Conservation (phyloP, 35 echinoderm and acorn worm genomes). For the Anneissia japonica region DNA sequence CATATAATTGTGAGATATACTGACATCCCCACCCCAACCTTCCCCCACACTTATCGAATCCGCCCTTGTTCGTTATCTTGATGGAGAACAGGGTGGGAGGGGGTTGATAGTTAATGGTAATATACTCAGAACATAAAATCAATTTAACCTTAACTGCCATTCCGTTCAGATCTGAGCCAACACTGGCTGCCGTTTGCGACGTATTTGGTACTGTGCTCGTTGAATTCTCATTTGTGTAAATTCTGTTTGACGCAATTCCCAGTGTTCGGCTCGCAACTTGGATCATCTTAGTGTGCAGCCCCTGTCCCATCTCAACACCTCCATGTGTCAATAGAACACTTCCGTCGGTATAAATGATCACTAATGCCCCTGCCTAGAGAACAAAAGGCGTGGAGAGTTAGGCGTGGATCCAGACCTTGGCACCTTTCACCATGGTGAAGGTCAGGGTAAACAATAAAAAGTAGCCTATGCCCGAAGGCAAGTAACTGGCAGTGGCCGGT, state of each 20-base stretch:
- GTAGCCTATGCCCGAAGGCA: too few species aligned
- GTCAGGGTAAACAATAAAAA: too few species aligned
- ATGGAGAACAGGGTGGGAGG: too few species aligned
- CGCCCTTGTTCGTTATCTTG: too few species aligned
- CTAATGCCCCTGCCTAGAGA: slow-evolving; percentile 60
- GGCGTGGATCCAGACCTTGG: too few species aligned
- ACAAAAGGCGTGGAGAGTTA: too few species aligned
- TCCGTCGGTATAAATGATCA: slow-evolving; percentile 72
- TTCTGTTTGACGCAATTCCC: slow-evolving; percentile 41
- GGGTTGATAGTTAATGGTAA: too few species aligned
- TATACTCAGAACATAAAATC: background rate
- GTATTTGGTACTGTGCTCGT: slow-evolving; percentile 78
- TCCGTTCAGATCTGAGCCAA: slow-evolving; percentile 66
- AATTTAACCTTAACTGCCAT: slow-evolving; percentile 71
- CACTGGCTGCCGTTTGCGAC: slow-evolving; percentile 64
- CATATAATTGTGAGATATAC: too few species aligned
- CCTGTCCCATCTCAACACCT: slow-evolving; percentile 87
- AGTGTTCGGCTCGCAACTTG: slow-evolving; percentile 67
- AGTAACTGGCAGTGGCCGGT: too few species aligned
- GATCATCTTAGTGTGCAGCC: slow-evolving; percentile 74
- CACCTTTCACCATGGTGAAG: too few species aligned
- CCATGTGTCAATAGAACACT: slow-evolving; percentile 58
- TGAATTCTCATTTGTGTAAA: slow-evolving; percentile 59
- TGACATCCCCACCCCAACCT: too few species aligned
- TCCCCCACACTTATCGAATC: too few species aligned